These are phyloP conservation scores for Papilio demoleus DNA, from an alignment of 2,888 invertebrate genomes.

Conservation along the genomic window DNA sequence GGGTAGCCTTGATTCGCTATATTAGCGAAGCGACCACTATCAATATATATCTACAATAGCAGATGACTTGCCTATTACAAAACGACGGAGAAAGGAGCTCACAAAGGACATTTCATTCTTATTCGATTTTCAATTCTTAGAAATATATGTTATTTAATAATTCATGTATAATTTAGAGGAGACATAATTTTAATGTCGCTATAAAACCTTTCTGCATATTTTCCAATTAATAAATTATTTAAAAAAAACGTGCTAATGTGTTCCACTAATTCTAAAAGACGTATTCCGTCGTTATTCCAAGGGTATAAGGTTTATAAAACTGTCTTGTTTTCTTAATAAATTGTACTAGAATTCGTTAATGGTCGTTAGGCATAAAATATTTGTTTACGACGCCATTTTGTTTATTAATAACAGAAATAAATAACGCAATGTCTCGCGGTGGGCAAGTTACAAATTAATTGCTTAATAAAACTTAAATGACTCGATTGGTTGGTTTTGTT, in stretches of 20 bases:
- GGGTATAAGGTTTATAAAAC: constrained; percentile 37
- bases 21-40: too few species aligned
- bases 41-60: too few species aligned
- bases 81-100: too few species aligned
- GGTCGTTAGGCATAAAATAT: constrained; percentile 41
- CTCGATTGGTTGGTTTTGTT: constrained; percentile 17
- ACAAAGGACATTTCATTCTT: too few species aligned
- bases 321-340: constrained; percentile 30
- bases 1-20: too few species aligned
- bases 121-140: too few species aligned
- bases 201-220: constrained; percentile 29
- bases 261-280: constrained; percentile 12
- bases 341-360: constrained; percentile 38
- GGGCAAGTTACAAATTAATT: constrained; percentile 33
- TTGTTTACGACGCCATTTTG: constrained; percentile 42
- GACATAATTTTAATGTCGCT: neutral
- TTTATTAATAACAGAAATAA: constrained; percentile 42
- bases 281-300: constrained; percentile 33
- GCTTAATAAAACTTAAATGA: constrained; percentile 27
- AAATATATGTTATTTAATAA: neutral
- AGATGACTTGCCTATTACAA: too few species aligned
- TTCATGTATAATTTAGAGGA: neutral
- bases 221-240: constrained; percentile 31
- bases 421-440: constrained; percentile 37
- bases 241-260: constrained; percentile 42